Conservation (phyloP, 2,888 invertebrate genomes). For the Neria commutata region DNA sequence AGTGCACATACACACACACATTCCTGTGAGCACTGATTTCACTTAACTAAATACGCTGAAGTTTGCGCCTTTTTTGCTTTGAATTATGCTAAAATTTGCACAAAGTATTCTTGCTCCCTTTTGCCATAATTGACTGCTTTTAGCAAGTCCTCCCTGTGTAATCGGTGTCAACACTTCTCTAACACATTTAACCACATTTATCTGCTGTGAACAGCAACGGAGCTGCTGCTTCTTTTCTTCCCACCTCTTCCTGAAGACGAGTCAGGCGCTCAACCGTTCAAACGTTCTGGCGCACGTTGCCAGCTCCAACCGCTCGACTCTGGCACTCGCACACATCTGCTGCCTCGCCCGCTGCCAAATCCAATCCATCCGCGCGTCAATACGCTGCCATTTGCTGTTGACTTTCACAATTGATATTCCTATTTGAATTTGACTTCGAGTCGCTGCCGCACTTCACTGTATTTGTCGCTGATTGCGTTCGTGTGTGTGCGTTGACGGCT, state of each 20-base stretch:
- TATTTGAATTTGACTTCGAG: not conserved
- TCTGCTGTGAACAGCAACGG: no score
- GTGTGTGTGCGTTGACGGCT: no score
- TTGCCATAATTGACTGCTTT: not conserved
- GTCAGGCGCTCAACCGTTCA: no score
- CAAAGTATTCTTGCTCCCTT: not conserved
- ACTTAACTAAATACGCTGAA: no score
- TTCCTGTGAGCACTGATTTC: no score
- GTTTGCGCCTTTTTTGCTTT: no score
- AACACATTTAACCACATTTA: conserved; percentile 23
- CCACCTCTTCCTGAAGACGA: no score
- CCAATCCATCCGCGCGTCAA: no score
- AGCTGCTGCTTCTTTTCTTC: no score
- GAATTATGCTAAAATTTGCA: no score
- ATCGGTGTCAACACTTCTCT: not conserved
- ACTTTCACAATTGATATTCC: not conserved
- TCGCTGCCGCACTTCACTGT: not conserved
- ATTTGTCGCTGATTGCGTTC: no score
- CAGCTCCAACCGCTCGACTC: conserved; percentile 3
- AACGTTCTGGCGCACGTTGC: no score
- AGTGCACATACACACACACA: conserved; percentile 6
- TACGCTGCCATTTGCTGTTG: not conserved
- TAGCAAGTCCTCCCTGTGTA: not conserved
- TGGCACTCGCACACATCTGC: not conserved
- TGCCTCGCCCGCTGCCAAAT: not conserved